Base-by-base conservation (phyloP, 2,113 vertebrate genomes). In the Embiotoca jacksoni region DNA sequence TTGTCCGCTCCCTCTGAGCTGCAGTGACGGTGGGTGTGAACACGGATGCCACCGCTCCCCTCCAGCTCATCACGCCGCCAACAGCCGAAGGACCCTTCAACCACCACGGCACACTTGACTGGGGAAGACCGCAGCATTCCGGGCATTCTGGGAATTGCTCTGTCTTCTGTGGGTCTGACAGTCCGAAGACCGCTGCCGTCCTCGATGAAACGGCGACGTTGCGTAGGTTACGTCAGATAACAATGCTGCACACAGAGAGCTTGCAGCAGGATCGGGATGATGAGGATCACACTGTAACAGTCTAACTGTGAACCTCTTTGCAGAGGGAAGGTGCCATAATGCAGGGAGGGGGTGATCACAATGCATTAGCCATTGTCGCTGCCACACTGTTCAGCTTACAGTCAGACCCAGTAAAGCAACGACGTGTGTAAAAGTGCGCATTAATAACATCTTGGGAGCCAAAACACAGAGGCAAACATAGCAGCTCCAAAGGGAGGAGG, bases 121-220 rank as follows among this genome's bases (percentile, higher is more conserved):
- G 69, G 32, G 76, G 69, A 80, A 44, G 75, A 83, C 5, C 76
- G 58, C 64, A 66, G 30, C 87, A 91, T 89, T 93, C 90, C 86
- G 67, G 54, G 58, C 81, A 90, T 93, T 92, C 87, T 84, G 77
- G 56, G 75, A 84, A 90, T 87, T 84, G 81, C 86, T 91, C 76
- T 50, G 77, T 89, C 86, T 85, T 88, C 59, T 37, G 75, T 89
- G 79, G 60, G 54, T 82, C 84, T 78, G 75, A 85, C 77, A 66
- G 53, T 56, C 65, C 56, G 3, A 47, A 82, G 56, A 58, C 61
- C 83, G 76, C 70, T 67, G 69, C 74, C 77, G 64, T 82, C 84
- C 78, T 78, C 66, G 41, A 46, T 65, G 74, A 73, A 50, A 56
- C 31, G 32, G 82, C 76, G 88, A 77, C 75, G 83, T 73, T 72